Percentiles rank a stretch among this genome's conserved stretches.
These are phyloP conservation scores for Helostoma temminkii DNA, from an alignment of 2,797 vertebrate genomes.

Conservation along the genomic window DNA sequence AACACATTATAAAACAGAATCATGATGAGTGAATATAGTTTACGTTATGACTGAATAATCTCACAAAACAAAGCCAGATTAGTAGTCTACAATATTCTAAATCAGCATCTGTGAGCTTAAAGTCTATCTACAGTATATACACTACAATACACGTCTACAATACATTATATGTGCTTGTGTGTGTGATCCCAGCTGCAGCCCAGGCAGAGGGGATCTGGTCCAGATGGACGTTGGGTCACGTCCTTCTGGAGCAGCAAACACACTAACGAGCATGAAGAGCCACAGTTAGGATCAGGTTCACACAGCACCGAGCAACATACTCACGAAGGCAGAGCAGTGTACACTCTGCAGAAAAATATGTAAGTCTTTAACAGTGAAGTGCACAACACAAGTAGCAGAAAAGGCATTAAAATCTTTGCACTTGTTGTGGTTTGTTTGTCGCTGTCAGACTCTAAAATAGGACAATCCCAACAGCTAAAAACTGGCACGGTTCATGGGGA, in stretches of 20 bases:
- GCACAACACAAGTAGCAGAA: no score
- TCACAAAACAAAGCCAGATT: not conserved
- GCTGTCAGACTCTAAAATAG: no score
- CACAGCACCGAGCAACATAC: not conserved
- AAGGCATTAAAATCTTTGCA: not conserved
- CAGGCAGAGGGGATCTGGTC: slow-evolving; percentile 11
- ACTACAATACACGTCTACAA: not conserved
- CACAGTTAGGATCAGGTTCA: slow-evolving; percentile 36
- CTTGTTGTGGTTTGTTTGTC: no score
- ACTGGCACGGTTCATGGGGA: no score
- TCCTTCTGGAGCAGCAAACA: slow-evolving; percentile 27
- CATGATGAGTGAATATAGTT: not conserved
- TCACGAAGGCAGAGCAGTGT: slow-evolving; percentile 4
- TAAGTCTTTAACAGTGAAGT: no score
- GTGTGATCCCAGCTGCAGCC: slow-evolving; percentile 31
- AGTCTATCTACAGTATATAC: not conserved
- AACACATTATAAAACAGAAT: slow-evolving; percentile 1
- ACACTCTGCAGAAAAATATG: not conserved
- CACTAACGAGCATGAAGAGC: slow-evolving; percentile 29
- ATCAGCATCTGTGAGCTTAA: no score
- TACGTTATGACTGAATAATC: slow-evolving; percentile 5
- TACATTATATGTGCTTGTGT: not conserved
- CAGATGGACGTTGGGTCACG: slow-evolving; percentile 41
- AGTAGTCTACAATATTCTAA: not conserved
- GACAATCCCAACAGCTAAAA: no score